These are phyloP conservation scores for Morus bassanus DNA, from an alignment of 2,797 vertebrate species.

Conservation along the genomic window DNA sequence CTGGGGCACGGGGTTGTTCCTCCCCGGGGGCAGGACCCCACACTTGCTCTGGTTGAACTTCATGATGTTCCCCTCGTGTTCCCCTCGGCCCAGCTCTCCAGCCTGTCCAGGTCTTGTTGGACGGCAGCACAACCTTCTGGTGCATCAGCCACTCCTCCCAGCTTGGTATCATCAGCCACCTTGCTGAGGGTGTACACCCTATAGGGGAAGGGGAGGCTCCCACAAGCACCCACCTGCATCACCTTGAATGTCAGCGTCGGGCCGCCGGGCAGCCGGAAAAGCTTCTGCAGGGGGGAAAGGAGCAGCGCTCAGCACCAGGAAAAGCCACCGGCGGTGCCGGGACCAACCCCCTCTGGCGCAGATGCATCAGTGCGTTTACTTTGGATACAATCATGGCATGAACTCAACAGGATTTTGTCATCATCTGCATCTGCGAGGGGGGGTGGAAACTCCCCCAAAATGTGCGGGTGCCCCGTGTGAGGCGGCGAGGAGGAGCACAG, in stretches of 20 bases:
- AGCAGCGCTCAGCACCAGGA: rapidly evolving
- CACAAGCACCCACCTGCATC: conserved; percentile 73
- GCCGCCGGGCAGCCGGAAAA: conserved; percentile 90
- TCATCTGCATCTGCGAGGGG: neutral
- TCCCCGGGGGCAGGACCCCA: too few relatives aligned
- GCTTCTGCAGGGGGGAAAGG: conserved; percentile 74
- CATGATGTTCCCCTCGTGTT: too few relatives aligned
- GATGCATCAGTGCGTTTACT: conserved; percentile 72
- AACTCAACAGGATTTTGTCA: neutral
- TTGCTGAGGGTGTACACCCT: too few relatives aligned
- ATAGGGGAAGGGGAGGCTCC: neutral
- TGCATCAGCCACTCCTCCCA: too few relatives aligned
- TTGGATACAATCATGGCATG: conserved; percentile 7
- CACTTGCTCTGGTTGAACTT: too few relatives aligned
- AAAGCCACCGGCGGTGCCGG: rapidly evolving
- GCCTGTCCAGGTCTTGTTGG: too few relatives aligned
- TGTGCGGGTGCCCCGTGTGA: rapidly evolving
- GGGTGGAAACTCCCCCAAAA: neutral
- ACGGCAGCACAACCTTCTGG: too few relatives aligned
- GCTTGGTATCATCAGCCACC: too few relatives aligned
- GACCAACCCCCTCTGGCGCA: rapidly evolving
- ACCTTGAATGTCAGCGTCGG: conserved; percentile 88
- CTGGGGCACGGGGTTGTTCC: too few relatives aligned
- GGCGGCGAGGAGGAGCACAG: neutral
- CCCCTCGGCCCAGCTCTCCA: too few relatives aligned